phyloP scores from a whole-genome alignment of 2,797 vertebrate genomes.

The Okamejei kenojei region DNA sequence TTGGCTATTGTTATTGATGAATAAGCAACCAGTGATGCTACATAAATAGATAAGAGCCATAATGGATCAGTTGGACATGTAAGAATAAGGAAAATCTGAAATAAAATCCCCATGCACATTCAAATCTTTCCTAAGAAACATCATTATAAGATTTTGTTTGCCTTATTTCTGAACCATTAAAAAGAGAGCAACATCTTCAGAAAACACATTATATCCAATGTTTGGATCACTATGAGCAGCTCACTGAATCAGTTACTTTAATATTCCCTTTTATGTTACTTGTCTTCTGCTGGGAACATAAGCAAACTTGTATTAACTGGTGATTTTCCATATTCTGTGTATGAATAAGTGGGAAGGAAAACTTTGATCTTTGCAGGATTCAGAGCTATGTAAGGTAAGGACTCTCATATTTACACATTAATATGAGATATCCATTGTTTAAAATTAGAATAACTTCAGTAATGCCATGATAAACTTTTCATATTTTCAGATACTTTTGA shows the following conservation, averaged over 20 bases:
- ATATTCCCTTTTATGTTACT: background rate
- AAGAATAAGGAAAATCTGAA: background rate
- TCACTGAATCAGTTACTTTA: background rate
- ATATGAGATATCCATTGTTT: background rate
- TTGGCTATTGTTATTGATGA: background rate
- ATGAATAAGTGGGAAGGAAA: background rate
- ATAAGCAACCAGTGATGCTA: background rate
- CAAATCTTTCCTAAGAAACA: background rate
- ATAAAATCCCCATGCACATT: background rate
- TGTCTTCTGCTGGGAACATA: background rate
- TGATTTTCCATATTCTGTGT: background rate
- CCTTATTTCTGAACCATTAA: constrained; percentile 8
- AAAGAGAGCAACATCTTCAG: background rate
- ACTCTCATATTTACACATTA: background rate
- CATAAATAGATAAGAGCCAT: background rate
- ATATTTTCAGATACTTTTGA: background rate
- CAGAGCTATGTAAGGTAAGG: background rate
- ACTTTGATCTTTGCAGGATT: background rate
- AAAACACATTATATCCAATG: background rate
- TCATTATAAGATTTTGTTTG: background rate
- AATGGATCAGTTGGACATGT: background rate
- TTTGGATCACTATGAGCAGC: background rate
- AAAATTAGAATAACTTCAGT: too few relatives aligned
- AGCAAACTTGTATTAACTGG: background rate
- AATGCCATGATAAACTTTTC: background rate